phyloP scores from a whole-genome alignment of 1,140 invertebrate species.

The Agraylea sexmaculata region DNA sequence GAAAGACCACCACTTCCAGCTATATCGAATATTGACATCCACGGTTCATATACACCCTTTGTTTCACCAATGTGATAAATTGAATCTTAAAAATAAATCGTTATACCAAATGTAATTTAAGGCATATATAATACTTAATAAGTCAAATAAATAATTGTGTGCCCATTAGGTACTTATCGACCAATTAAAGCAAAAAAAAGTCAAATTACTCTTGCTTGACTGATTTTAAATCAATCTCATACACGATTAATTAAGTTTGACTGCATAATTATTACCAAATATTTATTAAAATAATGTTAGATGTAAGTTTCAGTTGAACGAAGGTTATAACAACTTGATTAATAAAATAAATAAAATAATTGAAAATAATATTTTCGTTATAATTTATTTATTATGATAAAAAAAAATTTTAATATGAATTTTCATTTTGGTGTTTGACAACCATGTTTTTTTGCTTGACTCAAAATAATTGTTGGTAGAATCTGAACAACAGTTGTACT shows the following conservation, averaged over 20 bases:
- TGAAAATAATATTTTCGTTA: no score
- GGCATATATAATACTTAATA: background rate
- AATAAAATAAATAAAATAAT: no score
- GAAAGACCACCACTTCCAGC: conserved; percentile 16
- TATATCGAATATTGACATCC: conserved; percentile 1
- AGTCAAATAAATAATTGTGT: no score
- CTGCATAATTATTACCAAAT: no score
- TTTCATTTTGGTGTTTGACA: conserved; percentile 7
- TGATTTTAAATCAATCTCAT: no score
- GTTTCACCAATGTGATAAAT: background rate
- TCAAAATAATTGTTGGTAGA: background rate
- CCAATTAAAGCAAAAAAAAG: background rate
- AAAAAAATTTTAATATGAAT: conserved; percentile 9
- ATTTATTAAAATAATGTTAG: no score
- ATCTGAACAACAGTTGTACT: conserved; percentile 4
- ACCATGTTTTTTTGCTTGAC: background rate
- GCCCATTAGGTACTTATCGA: no score
- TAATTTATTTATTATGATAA: background rate
- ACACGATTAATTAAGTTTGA: no score
- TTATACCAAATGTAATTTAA: conserved; percentile 1
- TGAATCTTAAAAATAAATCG: background rate
- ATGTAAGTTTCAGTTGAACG: no score
- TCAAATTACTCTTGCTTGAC: no score
- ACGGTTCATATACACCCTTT: background rate
- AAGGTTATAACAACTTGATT: no score